Base-by-base conservation (phyloP, 2,113 vertebrate genomes). In the Aspidoscelis tigris region DNA sequence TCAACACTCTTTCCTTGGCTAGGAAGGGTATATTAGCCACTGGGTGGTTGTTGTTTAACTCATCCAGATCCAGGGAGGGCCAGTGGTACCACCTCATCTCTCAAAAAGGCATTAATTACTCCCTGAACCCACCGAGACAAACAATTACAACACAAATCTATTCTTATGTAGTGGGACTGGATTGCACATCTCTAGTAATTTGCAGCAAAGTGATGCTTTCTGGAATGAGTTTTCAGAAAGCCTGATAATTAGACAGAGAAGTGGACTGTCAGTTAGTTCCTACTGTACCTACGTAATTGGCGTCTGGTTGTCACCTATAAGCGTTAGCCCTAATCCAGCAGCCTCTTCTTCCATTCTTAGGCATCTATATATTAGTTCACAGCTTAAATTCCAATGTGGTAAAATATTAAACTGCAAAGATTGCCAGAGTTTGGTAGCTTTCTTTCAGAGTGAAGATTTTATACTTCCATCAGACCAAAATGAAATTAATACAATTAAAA, bases 281-380 rank as follows among this genome's bases (percentile, higher is more conserved):
- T 61, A 61, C 11, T 78, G 21, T 39, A 16, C 18, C 61, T 58
- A 18, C 33, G 18, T 61, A 61, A 61, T 12, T 61, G n/a, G 33
- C 4, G 43, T 43, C 16, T 78, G 10, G 33, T 21, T 41, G 33
- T 20, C 18, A 16, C 39, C 58, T 64, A 39, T 64, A 61, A 43
- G 22, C 39, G 22, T 82, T 82, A 24, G 18, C 18, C 55, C 14
- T 44, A 18, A 82, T 82, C 55, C 55, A 44, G 22, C 26, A 73
- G 7, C 33, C 14, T 58, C 6, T 61, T 39, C 26, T 76, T 41
- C 41, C 33, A 33, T 43, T 72, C 14, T 20, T 82, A 64, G 79
- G 90, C 92, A 90, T 89, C 86, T 91, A 86, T 88, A 89, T 71
- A 81, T 1, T 12, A 81, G 64, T 81, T 90, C 91, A 91, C 71